Base-by-base conservation (phyloP, 2,113 vertebrate genomes). In the Plecturocebus donacophilus region DNA sequence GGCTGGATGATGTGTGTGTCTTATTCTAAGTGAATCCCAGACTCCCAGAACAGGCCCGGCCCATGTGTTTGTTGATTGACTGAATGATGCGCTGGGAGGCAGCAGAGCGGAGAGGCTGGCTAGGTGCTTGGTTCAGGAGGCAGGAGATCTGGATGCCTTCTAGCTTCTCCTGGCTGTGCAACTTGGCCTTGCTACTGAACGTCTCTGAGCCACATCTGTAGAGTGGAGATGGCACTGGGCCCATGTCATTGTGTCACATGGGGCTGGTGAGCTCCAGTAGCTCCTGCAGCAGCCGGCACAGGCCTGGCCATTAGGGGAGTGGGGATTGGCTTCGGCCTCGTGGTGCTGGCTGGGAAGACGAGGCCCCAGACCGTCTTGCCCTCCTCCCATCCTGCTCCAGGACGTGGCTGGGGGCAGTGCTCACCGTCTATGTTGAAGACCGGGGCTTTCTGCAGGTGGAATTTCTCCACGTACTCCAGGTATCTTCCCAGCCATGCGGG, bases 311-410 rank as follows among this genome's bases (percentile, higher is more conserved):
- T 8, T 11, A 64, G 27, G 1, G 0, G 32, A 2, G 27, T 2
- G 2, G 42, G 54, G 27, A 16, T 21, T 13, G 71, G 2, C 75
- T 10, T 0, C 0, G 5, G 5, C 9, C 42, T 40, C 1, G 10
- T 2, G 0, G 64, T 21, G 25, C 42, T 20, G 25, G 35, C 66
- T 17, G 1, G 1, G 17, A 16, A 54, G 64, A 27, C 7, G 17
- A 11, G 79, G 68, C 17, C 12, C 10, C 76, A 30, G 66, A 3
- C 49, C 47, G 30, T 6, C 8, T 19, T 0, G 42, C 25, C 7
- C 3, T 40, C 25, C 19, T 35, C 12, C 66, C 2, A 0, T 14
- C 32, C 3, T 0, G 14, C 68, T 7, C 6, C 0, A 0, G 64
- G 17, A 21, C 1, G 0, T 0, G 12, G 27, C 52, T 2, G 5